Percentiles rank a stretch among this genome's conserved stretches.
phyloP scores from a whole-genome alignment of 2,797 vertebrate species.

The Alfaro cultratus region DNA sequence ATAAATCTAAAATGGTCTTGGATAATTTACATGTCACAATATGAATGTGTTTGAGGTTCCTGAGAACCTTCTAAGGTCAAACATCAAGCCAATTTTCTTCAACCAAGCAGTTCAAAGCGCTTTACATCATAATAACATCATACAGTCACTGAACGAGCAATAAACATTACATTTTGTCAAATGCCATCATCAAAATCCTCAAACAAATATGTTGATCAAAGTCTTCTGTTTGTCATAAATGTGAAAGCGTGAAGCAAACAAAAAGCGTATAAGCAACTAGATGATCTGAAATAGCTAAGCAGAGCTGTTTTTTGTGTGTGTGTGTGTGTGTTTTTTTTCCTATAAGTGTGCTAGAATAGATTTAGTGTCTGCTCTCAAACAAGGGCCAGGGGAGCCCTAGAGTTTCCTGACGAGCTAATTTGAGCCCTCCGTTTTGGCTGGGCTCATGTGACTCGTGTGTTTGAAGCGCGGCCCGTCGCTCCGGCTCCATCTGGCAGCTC shows the following conservation, averaged over 20 bases:
- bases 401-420: conserved; percentile 61
- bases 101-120: no score
- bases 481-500: conserved; percentile 44
- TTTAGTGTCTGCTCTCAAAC: conserved; percentile 30
- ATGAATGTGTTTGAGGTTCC: background rate
- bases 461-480: conserved; percentile 47
- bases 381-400: conserved; percentile 45
- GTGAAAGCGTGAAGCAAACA: conserved; percentile 32
- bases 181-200: no score
- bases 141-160: no score
- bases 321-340: conserved; percentile 1
- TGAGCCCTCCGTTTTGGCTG: conserved; percentile 47
- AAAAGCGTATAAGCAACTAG: conserved; percentile 29
- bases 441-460: conserved; percentile 40
- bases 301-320: background rate
- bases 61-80: background rate
- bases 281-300: conserved; percentile 24
- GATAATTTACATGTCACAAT: background rate
- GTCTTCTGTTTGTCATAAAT: conserved; percentile 27
- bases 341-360: conserved; percentile 30
- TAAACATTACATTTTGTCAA: no score
- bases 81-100: no score
- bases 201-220: no score
- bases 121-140: no score
- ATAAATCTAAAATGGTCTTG: background rate